These are phyloP conservation scores for Epizoanthus scotinus DNA, from an alignment of 92 coral and sea anemone genomes.

Conservation along the genomic window DNA sequence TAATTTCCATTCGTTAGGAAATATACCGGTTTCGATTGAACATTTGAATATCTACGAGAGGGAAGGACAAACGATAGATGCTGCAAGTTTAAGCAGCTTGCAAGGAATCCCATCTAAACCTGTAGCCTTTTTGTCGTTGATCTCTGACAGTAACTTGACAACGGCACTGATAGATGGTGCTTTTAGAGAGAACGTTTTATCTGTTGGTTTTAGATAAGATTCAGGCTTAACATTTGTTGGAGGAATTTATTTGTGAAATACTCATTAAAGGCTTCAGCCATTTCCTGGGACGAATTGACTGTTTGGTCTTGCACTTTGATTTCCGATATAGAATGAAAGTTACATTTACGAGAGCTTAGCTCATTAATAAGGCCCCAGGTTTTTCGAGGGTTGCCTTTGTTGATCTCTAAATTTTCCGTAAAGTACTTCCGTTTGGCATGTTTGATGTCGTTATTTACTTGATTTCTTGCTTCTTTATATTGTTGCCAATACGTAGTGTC, in stretches of 20 bases:
- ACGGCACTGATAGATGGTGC: conserved; percentile 8
- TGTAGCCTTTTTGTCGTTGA: conserved; percentile 2
- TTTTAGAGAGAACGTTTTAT: neutral
- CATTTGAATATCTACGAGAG: neutral
- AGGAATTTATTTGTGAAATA: conserved; percentile 18
- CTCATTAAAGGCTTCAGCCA: conserved; percentile 31
- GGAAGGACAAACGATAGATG: neutral
- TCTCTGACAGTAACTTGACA: conserved; percentile 1
- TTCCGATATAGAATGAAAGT: conserved; percentile 9
- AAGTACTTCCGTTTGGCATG: conserved; percentile 24
- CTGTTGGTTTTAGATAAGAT: conserved; percentile 9
- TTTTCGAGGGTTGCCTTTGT: conserved; percentile 31
- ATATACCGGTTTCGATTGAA: neutral
- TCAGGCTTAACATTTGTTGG: conserved; percentile 5
- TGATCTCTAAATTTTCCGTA: conserved; percentile 22
- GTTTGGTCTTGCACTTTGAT: conserved; percentile 1
- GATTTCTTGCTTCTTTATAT: conserved; percentile 26
- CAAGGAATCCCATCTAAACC: conserved; percentile 10
- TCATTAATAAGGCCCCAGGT: conserved; percentile 42
- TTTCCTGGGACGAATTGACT: conserved; percentile 4
- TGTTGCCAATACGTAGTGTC: no score
- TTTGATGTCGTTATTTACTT: conserved; percentile 27
- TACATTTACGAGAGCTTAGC: conserved; percentile 25
- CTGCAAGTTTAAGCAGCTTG: conserved; percentile 11
- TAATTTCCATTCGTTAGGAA: neutral